Evolutionary conservation across 2,888 invertebrate genomes (phyloP).

Genomic region (Cephus runcator): DNA sequence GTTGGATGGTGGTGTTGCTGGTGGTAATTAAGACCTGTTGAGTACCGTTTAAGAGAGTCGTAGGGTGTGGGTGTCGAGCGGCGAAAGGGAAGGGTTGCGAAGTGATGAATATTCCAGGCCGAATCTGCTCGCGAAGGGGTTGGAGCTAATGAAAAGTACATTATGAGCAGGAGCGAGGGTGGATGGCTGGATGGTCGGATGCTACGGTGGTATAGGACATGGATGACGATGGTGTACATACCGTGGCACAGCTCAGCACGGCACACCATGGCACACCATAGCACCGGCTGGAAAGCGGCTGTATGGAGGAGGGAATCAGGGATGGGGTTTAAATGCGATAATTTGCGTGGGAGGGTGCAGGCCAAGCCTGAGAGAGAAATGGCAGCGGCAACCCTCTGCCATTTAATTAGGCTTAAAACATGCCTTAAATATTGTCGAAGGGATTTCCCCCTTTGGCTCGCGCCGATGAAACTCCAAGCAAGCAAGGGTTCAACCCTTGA

Average conservation of each 20-base stretch:
- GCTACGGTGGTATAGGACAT: constrained; percentile 28
- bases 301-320: constrained; percentile 13
- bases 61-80: constrained; percentile 39
- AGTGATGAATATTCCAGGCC: constrained; percentile 61
- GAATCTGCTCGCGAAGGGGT: constrained; percentile 47
- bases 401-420: constrained; percentile 65
- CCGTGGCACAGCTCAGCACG: not conserved
- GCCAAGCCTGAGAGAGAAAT: constrained; percentile 26
- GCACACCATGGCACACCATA: too few relatives aligned
- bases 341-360: constrained; percentile 60
- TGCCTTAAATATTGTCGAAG: constrained; percentile 63
- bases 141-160: constrained; percentile 62
- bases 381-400: constrained; percentile 53
- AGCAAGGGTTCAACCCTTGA: constrained; percentile 55
- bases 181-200: constrained; percentile 14
- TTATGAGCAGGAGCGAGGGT: constrained; percentile 46
- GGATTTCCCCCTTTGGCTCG: constrained; percentile 29
- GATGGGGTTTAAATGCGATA: constrained; percentile 58
- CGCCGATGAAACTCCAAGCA: constrained; percentile 28
- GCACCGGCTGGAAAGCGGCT: constrained; percentile 20
- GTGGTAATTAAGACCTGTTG: constrained; percentile 61
- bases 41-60: constrained; percentile 27
- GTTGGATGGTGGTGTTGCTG: constrained; percentile 10
- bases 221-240: not conserved
- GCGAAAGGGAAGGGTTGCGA: constrained; percentile 50